Conservation (phyloP, 37 sponge, comb jelly and placozoan species). For the Spongilla lacustris region DNA sequence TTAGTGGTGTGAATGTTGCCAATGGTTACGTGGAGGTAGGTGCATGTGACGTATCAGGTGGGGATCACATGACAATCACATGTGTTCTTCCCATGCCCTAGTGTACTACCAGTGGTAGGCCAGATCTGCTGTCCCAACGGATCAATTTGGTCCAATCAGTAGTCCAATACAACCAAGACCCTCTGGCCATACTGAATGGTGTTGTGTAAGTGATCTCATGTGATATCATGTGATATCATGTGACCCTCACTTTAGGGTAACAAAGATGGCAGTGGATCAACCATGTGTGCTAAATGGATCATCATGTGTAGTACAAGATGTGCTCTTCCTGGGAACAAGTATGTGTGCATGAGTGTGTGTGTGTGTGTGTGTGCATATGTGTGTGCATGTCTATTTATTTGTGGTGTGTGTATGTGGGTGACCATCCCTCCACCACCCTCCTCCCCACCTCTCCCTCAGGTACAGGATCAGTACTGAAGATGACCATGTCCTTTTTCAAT, state of each 20-base stretch:
- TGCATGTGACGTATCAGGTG: neutral
- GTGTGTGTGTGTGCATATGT: constrained; percentile 1
- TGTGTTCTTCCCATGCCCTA: neutral
- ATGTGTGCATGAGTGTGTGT: neutral
- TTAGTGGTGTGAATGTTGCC: neutral
- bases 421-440: no score
- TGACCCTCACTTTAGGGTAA: neutral
- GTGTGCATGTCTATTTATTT: constrained; percentile 3
- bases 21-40: neutral
- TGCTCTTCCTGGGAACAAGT: neutral
- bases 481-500: neutral
- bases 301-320: neutral
- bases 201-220: neutral
- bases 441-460: neutral
- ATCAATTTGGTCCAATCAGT: neutral
- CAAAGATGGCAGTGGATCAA: neutral
- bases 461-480: neutral
- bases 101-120: neutral
- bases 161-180: neutral
- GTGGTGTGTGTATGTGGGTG: neutral
- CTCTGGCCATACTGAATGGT: neutral
- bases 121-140: neutral
- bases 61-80: neutral
- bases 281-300: neutral
- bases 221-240: neutral